Conservation (phyloP, 2,888 invertebrate species). For the Papilio gigon region DNA sequence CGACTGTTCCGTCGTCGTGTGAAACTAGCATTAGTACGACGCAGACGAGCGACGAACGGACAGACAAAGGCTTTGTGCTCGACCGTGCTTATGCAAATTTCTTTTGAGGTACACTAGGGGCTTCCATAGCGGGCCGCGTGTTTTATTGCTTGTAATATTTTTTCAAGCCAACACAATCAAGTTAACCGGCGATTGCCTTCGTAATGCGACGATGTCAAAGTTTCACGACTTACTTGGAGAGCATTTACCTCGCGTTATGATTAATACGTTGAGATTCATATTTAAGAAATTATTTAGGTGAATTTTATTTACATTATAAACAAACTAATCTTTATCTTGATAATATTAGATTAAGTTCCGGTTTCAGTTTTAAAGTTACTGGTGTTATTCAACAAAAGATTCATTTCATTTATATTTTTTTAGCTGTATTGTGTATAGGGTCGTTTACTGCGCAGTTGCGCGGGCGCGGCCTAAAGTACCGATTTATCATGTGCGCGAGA, state of each 20-base stretch:
- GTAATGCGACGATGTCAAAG: slow-evolving; percentile 36
- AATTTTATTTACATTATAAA: slow-evolving; percentile 3
- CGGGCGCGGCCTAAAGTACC: slow-evolving; percentile 62
- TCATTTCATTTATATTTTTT: not conserved
- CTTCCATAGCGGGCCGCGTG: slow-evolving; percentile 66
- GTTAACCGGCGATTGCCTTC: slow-evolving; percentile 39
- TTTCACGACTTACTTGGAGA: slow-evolving; percentile 13
- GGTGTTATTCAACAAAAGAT: not conserved
- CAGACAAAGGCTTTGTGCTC: slow-evolving; percentile 79
- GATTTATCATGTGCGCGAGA: slow-evolving; percentile 66
- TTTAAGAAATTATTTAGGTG: not conserved
- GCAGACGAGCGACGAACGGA: slow-evolving; percentile 67
- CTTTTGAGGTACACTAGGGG: slow-evolving; percentile 69
- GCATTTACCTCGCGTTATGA: slow-evolving; percentile 11
- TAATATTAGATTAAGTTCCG: not conserved
- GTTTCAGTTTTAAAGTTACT: not conserved
- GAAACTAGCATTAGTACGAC: slow-evolving; percentile 55
- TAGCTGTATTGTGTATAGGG: not conserved
- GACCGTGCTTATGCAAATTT: slow-evolving; percentile 79
- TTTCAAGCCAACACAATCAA: slow-evolving; percentile 43
- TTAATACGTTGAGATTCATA: not conserved
- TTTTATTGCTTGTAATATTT: slow-evolving; percentile 67
- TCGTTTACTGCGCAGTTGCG: slow-evolving; percentile 49
- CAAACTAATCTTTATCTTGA: not conserved
- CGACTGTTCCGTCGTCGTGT: slow-evolving; percentile 25